These are phyloP conservation scores for Taurulus bubalis DNA, from an alignment of 2,113 vertebrate species.

Conservation along the genomic window DNA sequence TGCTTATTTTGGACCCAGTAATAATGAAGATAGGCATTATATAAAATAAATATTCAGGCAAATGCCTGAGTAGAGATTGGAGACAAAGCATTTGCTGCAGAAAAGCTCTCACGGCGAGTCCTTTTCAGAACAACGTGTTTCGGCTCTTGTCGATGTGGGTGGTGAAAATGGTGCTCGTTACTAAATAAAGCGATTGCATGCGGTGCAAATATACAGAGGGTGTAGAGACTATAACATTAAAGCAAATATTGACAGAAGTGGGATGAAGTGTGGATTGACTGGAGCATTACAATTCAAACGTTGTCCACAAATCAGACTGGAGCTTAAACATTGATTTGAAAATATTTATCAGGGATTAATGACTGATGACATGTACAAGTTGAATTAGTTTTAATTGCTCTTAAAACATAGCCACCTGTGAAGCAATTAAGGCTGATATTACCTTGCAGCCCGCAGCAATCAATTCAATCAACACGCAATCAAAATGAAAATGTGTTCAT, in stretches of 20 bases:
- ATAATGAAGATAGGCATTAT: background rate
- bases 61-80: background rate
- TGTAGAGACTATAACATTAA: constrained; percentile 34
- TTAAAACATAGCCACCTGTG: background rate
- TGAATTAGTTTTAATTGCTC: background rate
- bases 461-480: constrained; percentile 17
- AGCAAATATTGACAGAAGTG: constrained; percentile 30
- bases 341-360: background rate
- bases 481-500: constrained; percentile 29
- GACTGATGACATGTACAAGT: constrained; percentile 4
- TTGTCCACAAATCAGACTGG: background rate
- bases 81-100: background rate
- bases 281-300: constrained; percentile 16
- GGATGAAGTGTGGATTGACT: constrained; percentile 37
- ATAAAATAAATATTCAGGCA: no score
- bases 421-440: constrained; percentile 1
- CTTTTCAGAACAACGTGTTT: constrained; percentile 11
- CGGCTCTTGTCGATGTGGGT: constrained; percentile 19
- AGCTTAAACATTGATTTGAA: constrained; percentile 4
- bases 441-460: background rate
- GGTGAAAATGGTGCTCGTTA: constrained; percentile 29
- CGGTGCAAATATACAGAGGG: constrained; percentile 14
- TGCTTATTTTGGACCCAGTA: background rate
- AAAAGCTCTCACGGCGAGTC: background rate
- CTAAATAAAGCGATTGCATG: constrained; percentile 43